phyloP scores from a whole-genome alignment of 2,113 vertebrate genomes.

The Tapirus terrestris region DNA sequence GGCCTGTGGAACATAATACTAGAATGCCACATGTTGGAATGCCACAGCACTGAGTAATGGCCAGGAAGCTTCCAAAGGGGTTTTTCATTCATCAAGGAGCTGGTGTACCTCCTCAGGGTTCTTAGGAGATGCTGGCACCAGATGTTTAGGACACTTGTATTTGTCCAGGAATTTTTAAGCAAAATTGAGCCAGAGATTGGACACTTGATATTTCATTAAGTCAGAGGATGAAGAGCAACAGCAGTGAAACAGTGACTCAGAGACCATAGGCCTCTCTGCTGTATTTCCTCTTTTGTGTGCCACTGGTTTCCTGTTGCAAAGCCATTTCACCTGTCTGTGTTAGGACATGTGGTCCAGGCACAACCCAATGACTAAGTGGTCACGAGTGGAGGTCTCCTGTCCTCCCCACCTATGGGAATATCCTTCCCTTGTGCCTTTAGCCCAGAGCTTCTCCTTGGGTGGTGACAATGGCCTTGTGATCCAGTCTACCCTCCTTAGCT shows the following conservation, averaged over 20 bases:
- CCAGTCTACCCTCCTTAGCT: not conserved
- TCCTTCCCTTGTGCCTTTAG: not conserved
- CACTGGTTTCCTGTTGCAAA: not conserved
- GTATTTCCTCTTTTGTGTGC: not conserved
- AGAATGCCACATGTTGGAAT: not conserved
- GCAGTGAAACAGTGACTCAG: not conserved
- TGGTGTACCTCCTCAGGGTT: not conserved
- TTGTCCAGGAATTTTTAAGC: not conserved
- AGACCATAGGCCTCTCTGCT: not conserved
- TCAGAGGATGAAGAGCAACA: too few relatives aligned
- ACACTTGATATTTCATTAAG: not conserved
- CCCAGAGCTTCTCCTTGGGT: too few relatives aligned
- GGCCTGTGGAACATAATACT: not conserved
- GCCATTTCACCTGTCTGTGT: not conserved
- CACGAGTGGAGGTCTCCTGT: not conserved
- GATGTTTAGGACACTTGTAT: not conserved
- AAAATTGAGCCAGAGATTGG: not conserved
- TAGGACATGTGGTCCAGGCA: not conserved
- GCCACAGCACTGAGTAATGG: not conserved
- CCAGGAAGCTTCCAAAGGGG: not conserved
- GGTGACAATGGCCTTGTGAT: not conserved
- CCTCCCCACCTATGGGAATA: not conserved
- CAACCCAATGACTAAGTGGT: fast-evolving
- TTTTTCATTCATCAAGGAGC: not conserved
- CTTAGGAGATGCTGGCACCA: not conserved